These are phyloP conservation scores for Mesorhabditis sp. DNA, from an alignment of 2,888 invertebrate genomes.

Conservation along the genomic window DNA sequence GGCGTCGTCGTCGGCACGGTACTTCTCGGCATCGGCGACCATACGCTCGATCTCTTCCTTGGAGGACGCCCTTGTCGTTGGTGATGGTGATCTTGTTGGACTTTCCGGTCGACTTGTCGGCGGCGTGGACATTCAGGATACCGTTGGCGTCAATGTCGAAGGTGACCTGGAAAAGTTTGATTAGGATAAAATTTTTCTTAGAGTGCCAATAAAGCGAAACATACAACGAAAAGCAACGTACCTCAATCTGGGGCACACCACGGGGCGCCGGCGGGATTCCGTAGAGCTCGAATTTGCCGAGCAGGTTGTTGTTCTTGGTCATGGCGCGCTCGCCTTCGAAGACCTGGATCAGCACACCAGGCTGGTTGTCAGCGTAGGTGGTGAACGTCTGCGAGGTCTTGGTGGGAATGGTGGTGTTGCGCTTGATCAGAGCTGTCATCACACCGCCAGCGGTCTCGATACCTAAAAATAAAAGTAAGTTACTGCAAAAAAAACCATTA, in stretches of 20 bases:
- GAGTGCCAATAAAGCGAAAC: too few relatives aligned
- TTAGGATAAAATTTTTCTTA: too few relatives aligned
- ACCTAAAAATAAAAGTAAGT: too few relatives aligned
- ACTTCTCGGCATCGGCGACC: constrained; percentile 89
- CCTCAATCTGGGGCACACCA: constrained; percentile 76
- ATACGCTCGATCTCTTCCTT: constrained; percentile 78
- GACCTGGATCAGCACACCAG: constrained; percentile 77
- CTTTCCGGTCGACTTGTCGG: constrained; percentile 73
- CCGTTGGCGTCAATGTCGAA: constrained; percentile 74
- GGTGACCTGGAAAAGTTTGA: too few relatives aligned
- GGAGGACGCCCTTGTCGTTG: constrained; percentile 73
- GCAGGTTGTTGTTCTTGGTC: constrained; percentile 83
- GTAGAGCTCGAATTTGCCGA: constrained; percentile 92
- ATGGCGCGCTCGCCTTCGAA: constrained; percentile 68
- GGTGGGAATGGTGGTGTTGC: constrained; percentile 63
- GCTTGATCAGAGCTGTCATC: constrained; percentile 93
- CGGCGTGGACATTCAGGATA: constrained; percentile 87
- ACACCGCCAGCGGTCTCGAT: constrained; percentile 63
- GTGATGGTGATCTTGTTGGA: constrained; percentile 66
- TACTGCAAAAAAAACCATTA: too few relatives aligned
- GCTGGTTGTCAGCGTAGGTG: constrained; percentile 92
- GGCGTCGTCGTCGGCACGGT: constrained; percentile 70
- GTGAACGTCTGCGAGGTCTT: constrained; percentile 30
- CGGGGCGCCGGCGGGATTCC: constrained; percentile 89
- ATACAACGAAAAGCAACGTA: too few relatives aligned